Evolutionary conservation across 30 jellyfish, hydroid and myxozoan genomes (phyloP), one percentile per base, ranked within the genome.

Genomic region (Hydractinia echinata): DNA sequence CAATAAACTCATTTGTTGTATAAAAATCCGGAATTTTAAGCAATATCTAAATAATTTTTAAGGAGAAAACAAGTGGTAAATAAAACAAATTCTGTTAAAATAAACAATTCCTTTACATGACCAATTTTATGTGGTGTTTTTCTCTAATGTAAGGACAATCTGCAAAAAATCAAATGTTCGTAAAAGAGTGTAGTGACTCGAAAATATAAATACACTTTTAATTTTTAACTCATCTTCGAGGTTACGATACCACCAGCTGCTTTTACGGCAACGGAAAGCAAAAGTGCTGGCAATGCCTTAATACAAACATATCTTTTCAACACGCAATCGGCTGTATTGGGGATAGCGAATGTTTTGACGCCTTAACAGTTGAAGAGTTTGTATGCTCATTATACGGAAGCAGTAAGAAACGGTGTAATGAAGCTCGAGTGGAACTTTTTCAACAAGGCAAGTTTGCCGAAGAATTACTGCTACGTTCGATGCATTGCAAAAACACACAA

Each of bases 381-480:
- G 69, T 58, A 58, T 58, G 69, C 69, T 58, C 19, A 16, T 16
- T 58, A 16, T 58, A 58, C 69, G 69, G 69, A 58, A 58, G 69
- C 69, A 58, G 19, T 16, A 58, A 58, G 19, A 58, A 58, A 58
- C 19, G 69, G 69, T 58, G 69, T 58, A 58, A 58, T 16, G 19
- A 58, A 58, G 69, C 69, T 58, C 69, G 69, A 58, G 69, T 58
- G 69, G 69, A 58, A 58, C 69, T 1, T 16, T 58, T 58, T 58
- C 69, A 58, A 58, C 69, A 58, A 16, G 69, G 19, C 69, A 58
- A 58, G 69, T 58, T 58, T 16, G 69, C 44, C 44, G 44, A 30
- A 30, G 44, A 30, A 30, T 30, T 30, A 30, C 44, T 30, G 44
- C 44, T 2, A 30, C 44, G 44, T 30, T 30, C 44, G 44, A 30